Conservation (phyloP, 2,113 vertebrate genomes). For the Penelope pileata region DNA sequence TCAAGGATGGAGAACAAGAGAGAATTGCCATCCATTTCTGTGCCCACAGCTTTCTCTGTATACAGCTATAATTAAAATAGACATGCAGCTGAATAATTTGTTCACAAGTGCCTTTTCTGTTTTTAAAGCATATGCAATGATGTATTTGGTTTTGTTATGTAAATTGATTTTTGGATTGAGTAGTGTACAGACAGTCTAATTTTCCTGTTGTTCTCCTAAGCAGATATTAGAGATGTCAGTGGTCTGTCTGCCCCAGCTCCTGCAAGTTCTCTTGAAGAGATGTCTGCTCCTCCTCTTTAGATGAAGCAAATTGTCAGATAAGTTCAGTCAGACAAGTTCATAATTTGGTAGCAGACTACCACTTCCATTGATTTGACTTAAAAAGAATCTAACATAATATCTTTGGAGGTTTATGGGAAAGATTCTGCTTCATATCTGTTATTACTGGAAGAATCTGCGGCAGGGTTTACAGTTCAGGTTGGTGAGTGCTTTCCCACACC, state of each 20-base stretch:
- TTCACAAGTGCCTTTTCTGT: neutral
- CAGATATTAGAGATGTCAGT: neutral
- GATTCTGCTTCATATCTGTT: neutral
- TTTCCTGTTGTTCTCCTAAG: neutral
- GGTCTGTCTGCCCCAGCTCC: neutral
- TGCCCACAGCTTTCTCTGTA: neutral
- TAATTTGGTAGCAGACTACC: neutral
- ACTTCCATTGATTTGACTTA: neutral
- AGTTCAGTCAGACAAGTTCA: neutral
- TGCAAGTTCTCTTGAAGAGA: neutral
- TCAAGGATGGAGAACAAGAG: neutral
- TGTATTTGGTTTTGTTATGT: slow-evolving; percentile 18
- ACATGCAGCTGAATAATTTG: neutral
- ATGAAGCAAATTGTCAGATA: neutral
- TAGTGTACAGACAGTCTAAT: neutral
- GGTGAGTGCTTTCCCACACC: neutral
- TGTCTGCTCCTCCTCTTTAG: neutral
- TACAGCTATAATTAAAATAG: neutral
- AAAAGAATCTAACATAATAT: neutral
- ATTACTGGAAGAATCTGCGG: neutral
- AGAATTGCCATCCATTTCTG: neutral
- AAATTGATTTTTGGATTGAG: slow-evolving; percentile 15
- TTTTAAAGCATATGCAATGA: neutral
- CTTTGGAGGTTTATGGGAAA: neutral
- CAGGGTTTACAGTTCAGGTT: neutral